Base-by-base conservation (phyloP, 2,113 vertebrate species). In the Phalacrocorax aristotelis region DNA sequence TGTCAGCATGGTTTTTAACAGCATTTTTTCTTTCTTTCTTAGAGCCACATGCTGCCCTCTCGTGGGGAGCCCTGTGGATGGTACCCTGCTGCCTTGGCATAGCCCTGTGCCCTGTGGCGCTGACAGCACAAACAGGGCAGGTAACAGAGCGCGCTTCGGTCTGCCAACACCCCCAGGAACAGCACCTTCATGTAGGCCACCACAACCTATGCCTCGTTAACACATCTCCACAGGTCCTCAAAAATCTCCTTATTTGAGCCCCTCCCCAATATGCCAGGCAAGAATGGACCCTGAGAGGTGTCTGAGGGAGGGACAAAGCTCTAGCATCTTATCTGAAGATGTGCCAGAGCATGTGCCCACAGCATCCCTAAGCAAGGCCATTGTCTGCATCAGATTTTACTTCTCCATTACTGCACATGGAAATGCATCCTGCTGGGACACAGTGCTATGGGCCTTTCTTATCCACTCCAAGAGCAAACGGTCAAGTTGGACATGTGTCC, bases 31-130 rank as follows among this genome's bases (percentile, higher is more conserved):
- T 26, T 10, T 1, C 23, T 49, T 18, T 54, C 49, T 11, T 2
- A 18, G 91, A 49, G 62, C 40, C 72, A 60, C 64, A 4, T 51
- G 90, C 90, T 94, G 88, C 83, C 90, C 86, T 95, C 93, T 92
- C 57, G 55, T 52, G 85, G 85, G 92, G 79, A 96, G 62, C 64
- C 49, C 54, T n/a, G 51, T 0, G 0, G 25, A 3, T 30, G 86
- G 64, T 34, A 4, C 55, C 85, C 57, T 0, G 7, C 71, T 18
- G 34, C 82, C 74, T 7, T 25, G 65, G 91, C 75, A 58, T 72
- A 16, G 55, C 75, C 12, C 83, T 0, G 11, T 32, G 34, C 34
- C 29, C 44, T 2, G 15, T 1, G 11, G 36, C 18, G 2, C 19
- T 4, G 23, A 0, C 22, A 36, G 60, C 29, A 29, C 9, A 3